Base-by-base conservation (phyloP, 2,888 invertebrate species). In the Trissolcus brochymenae region DNA sequence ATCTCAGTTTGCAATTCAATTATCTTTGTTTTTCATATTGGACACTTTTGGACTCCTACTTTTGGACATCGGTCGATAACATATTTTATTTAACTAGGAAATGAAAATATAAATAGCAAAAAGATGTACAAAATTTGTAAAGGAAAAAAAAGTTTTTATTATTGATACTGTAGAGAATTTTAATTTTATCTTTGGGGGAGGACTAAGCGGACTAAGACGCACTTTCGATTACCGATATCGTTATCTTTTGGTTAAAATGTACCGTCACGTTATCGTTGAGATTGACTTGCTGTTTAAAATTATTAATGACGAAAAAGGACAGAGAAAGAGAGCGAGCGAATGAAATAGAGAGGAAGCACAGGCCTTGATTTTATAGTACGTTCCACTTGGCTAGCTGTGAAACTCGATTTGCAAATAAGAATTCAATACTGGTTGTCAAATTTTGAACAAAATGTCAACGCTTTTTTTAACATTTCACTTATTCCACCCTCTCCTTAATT, bases 1-100 rank as follows among this genome's bases (percentile, higher is more conserved):
- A 59, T 66, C 73, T 59, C 59, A 14, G 49, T 75, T 70, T 73
- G 65, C 65, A 70, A 75, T 70, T 70, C 74, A 68, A 74, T 74
- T 14, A 50, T 41, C 57, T 2, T 6, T 16, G 16, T 46, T 16
- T 16, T 16, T 46, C 6, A 46, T 16, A n/a, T 16, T 16, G 14
- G 11, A 35, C 6, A 35, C 35, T 35, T 35, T 35, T 35, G 35
- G 35, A 35, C 35, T 35, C 9, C 9, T 9, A 35, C 6, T 1
- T 1, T 25, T 11, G 35, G 25, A 25, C 25, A 25, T 25, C 25
- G 4, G 25, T 25, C 4, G 25, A 25, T 25, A 25, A 3, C 4
- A 25, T 25, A n/a, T n/a, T n/a, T n/a, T n/a, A n/a, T n/a, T n/a
- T n/a, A n/a, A n/a, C n/a, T n/a, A n/a, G n/a, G n/a, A n/a, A n/a